Evolutionary conservation across 2,113 vertebrate species (phyloP).

Genomic region (Channa maculata): DNA sequence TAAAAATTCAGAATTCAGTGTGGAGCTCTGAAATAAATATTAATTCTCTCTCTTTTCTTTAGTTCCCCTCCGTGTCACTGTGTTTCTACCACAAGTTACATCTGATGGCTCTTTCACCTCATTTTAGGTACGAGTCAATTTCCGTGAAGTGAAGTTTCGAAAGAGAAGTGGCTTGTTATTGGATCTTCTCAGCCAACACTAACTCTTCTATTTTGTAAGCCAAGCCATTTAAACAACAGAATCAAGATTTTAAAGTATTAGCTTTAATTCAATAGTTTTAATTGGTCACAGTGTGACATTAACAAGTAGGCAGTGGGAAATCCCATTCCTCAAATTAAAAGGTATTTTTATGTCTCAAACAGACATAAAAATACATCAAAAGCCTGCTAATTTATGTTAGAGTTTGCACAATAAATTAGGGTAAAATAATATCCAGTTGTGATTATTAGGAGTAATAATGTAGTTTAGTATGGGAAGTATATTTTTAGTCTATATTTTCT

Average conservation of each 20-base stretch:
- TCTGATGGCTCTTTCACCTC: neutral
- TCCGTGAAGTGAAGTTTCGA: neutral
- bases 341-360: too few relatives aligned
- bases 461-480: too few relatives aligned
- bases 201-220: slow-evolving; percentile 4
- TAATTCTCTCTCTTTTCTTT: neutral
- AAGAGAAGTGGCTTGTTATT: slow-evolving; percentile 9
- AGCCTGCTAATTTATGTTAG: too few relatives aligned
- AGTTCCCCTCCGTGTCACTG: neutral
- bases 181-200: neutral
- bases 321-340: too few relatives aligned
- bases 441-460: too few relatives aligned
- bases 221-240: neutral
- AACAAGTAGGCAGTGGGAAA: too few relatives aligned
- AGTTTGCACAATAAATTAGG: too few relatives aligned
- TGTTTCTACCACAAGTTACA: neutral
- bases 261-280: too few relatives aligned
- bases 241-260: neutral
- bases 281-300: too few relatives aligned
- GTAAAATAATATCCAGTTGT: too few relatives aligned
- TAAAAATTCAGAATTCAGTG: neutral
- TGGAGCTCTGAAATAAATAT: neutral
- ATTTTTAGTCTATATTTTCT: too few relatives aligned
- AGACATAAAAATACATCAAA: too few relatives aligned
- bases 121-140: neutral